Conservation (phyloP, 2,113 vertebrate species). For the Pituophis catenifer region DNA sequence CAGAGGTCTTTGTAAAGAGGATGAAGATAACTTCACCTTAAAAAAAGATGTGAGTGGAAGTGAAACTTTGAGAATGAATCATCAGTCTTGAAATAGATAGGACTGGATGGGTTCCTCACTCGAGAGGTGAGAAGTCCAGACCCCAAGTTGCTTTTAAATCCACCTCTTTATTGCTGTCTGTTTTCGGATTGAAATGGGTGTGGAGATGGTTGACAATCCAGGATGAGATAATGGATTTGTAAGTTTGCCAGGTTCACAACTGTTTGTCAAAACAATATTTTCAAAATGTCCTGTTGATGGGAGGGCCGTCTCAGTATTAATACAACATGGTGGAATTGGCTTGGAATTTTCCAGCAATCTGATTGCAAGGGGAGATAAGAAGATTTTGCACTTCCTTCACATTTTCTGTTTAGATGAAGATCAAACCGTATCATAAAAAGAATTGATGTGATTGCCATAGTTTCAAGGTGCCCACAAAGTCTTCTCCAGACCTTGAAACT, state of each 20-base stretch:
- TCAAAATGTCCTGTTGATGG: background rate
- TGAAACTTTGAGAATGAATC: background rate
- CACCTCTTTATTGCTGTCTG: background rate
- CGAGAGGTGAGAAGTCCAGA: background rate
- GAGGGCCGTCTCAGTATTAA: background rate
- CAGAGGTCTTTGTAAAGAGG: background rate
- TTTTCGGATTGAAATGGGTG: background rate
- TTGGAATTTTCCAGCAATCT: background rate
- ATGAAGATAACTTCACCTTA: background rate
- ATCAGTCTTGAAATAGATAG: background rate
- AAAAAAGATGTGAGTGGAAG: background rate
- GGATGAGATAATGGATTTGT: background rate
- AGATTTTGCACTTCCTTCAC: background rate
- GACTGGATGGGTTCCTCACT: background rate
- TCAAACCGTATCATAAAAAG: background rate
- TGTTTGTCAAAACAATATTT: background rate
- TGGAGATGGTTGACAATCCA: background rate
- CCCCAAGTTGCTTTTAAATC: background rate
- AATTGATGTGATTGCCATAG: background rate
- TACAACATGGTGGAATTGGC: background rate
- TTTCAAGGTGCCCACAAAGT: background rate
- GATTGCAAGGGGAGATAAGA: background rate
- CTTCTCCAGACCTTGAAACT: background rate
- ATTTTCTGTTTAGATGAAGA: background rate
- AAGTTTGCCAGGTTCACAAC: background rate